These are phyloP conservation scores for Eumacrocentrus americanus DNA, from an alignment of 2,888 invertebrate species.

Conservation along the genomic window DNA sequence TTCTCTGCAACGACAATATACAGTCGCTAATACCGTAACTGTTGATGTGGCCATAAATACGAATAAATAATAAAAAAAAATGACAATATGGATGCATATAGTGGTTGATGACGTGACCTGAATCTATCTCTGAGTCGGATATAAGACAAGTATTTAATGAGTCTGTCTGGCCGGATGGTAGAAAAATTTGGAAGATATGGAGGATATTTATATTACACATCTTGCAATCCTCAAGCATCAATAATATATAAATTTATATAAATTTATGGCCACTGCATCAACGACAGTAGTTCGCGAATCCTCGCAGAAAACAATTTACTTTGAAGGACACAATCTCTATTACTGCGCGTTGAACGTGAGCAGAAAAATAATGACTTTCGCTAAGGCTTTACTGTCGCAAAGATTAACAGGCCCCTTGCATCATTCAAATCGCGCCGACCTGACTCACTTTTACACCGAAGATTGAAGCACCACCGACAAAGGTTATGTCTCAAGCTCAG, in stretches of 20 bases:
- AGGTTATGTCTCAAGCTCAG: conserved; percentile 61
- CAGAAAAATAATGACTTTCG: conserved; percentile 59
- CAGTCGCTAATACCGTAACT: too few relatives aligned
- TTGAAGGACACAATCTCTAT: conserved; percentile 61
- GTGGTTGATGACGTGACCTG: too few relatives aligned
- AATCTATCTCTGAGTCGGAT: too few relatives aligned
- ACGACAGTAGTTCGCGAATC: conserved; percentile 32
- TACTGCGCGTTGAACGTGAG: conserved; percentile 53
- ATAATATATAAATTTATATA: background rate
- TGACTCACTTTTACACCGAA: conserved; percentile 35
- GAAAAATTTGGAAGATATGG: too few relatives aligned
- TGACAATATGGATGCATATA: too few relatives aligned
- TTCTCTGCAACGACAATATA: too few relatives aligned
- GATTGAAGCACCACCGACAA: conserved; percentile 42
- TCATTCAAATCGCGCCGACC: conserved; percentile 35
- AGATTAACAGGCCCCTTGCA: conserved; percentile 41
- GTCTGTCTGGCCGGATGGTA: too few relatives aligned
- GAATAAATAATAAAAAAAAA: too few relatives aligned
- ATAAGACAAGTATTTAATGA: too few relatives aligned
- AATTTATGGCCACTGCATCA: background rate
- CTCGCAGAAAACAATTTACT: conserved; percentile 60
- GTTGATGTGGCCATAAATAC: too few relatives aligned
- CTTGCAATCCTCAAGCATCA: too few relatives aligned
- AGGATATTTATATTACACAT: too few relatives aligned
- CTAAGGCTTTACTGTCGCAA: conserved; percentile 45